Conservation (phyloP, 2,888 invertebrate genomes). For the Branchipolynoe longqiensis region DNA sequence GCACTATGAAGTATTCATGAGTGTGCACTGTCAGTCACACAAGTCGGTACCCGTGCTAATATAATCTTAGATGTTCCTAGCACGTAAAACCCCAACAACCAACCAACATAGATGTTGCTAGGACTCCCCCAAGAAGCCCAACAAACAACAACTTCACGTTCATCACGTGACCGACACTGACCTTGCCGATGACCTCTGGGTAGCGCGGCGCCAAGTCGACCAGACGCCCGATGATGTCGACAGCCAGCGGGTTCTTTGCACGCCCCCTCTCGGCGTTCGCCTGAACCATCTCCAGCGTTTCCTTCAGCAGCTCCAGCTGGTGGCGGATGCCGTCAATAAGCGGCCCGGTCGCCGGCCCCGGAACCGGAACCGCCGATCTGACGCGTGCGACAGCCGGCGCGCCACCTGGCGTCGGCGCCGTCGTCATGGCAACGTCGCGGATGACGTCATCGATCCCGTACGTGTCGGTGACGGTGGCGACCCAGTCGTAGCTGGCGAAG, state of each 20-base stretch:
- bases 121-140: no score
- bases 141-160: no score
- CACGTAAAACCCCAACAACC: no score
- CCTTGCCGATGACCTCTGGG: slow-evolving; percentile 43
- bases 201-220: neutral
- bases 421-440: slow-evolving; percentile 34
- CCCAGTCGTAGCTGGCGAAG: slow-evolving; percentile 39
- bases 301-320: slow-evolving; percentile 29
- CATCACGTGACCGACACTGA: no score
- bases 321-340: neutral
- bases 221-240: slow-evolving; percentile 29
- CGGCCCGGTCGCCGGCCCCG: neutral
- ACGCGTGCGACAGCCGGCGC: neutral
- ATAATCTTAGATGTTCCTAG: no score
- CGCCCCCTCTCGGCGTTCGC: slow-evolving; percentile 10
- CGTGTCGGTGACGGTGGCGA: neutral
- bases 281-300: slow-evolving; percentile 37
- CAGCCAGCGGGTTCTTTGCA: slow-evolving; percentile 14
- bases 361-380: neutral
- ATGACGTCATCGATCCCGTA: slow-evolving; percentile 37
- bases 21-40: no score
- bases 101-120: no score
- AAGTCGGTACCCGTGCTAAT: no score
- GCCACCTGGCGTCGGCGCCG: neutral
- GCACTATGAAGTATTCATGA: no score